phyloP scores from a whole-genome alignment of 2,797 vertebrate genomes.

The Jordanella pulchra region DNA sequence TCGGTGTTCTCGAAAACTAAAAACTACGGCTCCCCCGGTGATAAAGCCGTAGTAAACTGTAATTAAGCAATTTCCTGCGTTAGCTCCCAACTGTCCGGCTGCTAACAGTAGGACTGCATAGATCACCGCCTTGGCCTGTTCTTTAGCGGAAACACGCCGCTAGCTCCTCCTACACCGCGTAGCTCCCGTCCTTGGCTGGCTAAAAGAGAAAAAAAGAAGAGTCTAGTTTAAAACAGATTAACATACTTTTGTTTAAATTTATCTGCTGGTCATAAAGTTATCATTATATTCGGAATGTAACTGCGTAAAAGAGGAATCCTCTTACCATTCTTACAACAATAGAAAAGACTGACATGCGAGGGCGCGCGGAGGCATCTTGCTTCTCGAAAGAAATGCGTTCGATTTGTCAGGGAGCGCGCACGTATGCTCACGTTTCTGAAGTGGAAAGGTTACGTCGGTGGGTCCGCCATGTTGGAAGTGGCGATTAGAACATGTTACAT shows the following conservation, averaged over 20 bases:
- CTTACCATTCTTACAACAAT: slow-evolving; percentile 41
- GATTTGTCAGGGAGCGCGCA: slow-evolving; percentile 29
- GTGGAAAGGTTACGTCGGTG: neutral
- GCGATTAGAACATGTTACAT: neutral
- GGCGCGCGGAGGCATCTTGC: slow-evolving; percentile 58
- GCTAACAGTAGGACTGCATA: slow-evolving; percentile 45
- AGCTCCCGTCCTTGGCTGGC: slow-evolving; percentile 55
- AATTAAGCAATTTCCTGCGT: slow-evolving; percentile 14
- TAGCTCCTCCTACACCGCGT: slow-evolving; percentile 74
- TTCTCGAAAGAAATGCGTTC: slow-evolving; percentile 36
- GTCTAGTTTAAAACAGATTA: neutral
- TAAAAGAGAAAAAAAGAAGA: slow-evolving; percentile 25
- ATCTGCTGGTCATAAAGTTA: neutral
- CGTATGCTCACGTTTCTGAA: slow-evolving; percentile 36
- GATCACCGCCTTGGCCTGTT: slow-evolving; percentile 73
- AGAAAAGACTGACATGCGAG: slow-evolving; percentile 14
- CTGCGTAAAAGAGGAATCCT: slow-evolving; percentile 20
- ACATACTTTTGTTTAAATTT: neutral
- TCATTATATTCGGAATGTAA: neutral
- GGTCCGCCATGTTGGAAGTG: neutral
- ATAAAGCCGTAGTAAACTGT: slow-evolving; percentile 15
- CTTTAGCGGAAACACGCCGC: slow-evolving; percentile 83
- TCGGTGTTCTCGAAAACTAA: slow-evolving; percentile 13
- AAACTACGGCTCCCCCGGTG: slow-evolving; percentile 14
- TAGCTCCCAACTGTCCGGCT: slow-evolving; percentile 32